Evolutionary conservation across 2,797 vertebrate genomes (phyloP).

Genomic region (Anguilla anguilla): DNA sequence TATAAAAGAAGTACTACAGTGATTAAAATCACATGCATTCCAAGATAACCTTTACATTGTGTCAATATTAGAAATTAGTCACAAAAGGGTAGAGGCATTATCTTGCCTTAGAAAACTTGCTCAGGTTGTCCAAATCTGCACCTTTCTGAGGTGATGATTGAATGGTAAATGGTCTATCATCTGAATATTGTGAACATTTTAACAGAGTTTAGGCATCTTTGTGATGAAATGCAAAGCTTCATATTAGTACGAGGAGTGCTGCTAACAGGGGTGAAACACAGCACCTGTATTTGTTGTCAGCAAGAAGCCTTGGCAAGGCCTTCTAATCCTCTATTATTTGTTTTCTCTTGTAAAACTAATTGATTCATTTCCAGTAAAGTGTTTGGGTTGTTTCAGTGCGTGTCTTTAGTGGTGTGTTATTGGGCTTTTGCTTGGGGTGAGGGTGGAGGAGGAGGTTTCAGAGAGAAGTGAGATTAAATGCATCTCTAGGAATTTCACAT

Average conservation of each 20-base stretch:
- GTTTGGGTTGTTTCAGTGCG: background rate
- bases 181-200: background rate
- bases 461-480: background rate
- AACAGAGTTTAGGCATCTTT: background rate
- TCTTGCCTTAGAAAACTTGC: background rate
- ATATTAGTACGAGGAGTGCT: background rate
- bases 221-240: background rate
- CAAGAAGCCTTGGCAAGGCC: background rate
- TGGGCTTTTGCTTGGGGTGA: background rate
- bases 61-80: background rate
- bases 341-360: background rate
- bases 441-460: background rate
- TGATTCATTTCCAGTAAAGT: background rate
- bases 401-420: background rate
- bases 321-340: background rate
- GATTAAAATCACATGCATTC: background rate
- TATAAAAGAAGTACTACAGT: background rate
- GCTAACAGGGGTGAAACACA: background rate
- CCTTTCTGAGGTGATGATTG: background rate
- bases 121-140: background rate
- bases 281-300: background rate
- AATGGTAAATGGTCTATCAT: background rate
- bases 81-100: background rate
- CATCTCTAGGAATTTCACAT: background rate
- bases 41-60: background rate